Conservation (phyloP, 1,140 invertebrate species). For the Drosophila kohkoa region DNA sequence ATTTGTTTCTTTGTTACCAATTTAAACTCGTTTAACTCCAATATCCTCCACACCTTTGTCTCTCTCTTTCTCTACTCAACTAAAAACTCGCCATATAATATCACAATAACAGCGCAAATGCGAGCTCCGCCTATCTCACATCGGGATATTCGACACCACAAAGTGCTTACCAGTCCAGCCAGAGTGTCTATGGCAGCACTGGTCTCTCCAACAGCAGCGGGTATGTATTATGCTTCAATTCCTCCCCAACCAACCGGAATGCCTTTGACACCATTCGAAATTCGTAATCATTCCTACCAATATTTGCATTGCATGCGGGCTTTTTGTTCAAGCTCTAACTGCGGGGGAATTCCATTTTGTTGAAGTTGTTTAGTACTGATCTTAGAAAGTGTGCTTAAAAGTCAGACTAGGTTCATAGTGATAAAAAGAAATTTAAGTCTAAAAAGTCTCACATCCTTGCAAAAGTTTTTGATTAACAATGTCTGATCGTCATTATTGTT, state of each 20-base stretch:
- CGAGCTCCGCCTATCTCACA: slow-evolving; percentile 83
- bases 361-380: background rate
- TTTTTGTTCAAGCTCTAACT: background rate
- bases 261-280: too few species aligned
- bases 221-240: slow-evolving; percentile 64
- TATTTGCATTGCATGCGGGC: slow-evolving; percentile 31
- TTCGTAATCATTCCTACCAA: background rate
- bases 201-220: slow-evolving; percentile 83
- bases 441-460: too few species aligned
- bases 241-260: background rate
- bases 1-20: slow-evolving; percentile 30
- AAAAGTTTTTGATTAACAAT: too few species aligned
- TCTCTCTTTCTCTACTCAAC: slow-evolving; percentile 5
- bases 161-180: slow-evolving; percentile 84
- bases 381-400: too few species aligned
- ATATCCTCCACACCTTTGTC: background rate
- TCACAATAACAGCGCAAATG: slow-evolving; percentile 75
- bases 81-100: slow-evolving; percentile 15
- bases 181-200: slow-evolving; percentile 85
- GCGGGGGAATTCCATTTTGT: background rate
- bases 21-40: slow-evolving; percentile 32
- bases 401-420: too few species aligned
- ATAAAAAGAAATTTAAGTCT: too few species aligned
- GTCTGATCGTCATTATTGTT: too few species aligned
- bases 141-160: slow-evolving; percentile 82